Evolutionary conservation across 92 coral and sea anemone species (phyloP).

Genomic region (Epizoanthus stellaris): DNA sequence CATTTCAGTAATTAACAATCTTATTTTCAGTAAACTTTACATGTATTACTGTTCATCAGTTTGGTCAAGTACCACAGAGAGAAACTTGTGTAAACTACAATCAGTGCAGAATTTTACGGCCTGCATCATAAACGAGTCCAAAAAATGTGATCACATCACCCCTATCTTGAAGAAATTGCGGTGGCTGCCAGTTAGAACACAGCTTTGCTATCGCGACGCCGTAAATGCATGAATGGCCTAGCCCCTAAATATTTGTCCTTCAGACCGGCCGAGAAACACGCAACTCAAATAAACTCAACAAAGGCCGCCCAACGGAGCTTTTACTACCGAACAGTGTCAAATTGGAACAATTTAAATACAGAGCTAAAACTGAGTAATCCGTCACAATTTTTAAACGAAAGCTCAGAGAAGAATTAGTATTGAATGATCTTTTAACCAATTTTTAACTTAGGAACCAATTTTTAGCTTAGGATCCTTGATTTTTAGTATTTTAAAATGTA

Average conservation of each 20-base stretch:
- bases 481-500: too few relatives aligned
- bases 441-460: not conserved
- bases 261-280: not conserved
- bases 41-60: too few relatives aligned
- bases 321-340: constrained; percentile 9
- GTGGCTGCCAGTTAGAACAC: constrained; percentile 32
- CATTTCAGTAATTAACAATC: too few relatives aligned
- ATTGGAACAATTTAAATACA: not conserved
- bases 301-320: not conserved
- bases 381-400: not conserved
- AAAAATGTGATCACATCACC: too few relatives aligned
- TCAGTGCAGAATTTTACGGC: too few relatives aligned
- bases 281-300: constrained; percentile 20
- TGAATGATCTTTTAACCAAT: not conserved
- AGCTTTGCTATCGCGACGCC: constrained; percentile 4
- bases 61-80: too few relatives aligned
- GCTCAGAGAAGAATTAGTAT: not conserved
- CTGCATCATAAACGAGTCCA: too few relatives aligned
- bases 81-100: too few relatives aligned
- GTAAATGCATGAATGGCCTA: constrained; percentile 35
- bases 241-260: not conserved
- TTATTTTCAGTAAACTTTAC: too few relatives aligned
- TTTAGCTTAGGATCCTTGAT: not conserved
- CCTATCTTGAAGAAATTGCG: constrained; percentile 10
- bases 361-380: not conserved